Base-by-base conservation (phyloP, 1,140 invertebrate genomes). In the Drosophila sturtevanti region DNA sequence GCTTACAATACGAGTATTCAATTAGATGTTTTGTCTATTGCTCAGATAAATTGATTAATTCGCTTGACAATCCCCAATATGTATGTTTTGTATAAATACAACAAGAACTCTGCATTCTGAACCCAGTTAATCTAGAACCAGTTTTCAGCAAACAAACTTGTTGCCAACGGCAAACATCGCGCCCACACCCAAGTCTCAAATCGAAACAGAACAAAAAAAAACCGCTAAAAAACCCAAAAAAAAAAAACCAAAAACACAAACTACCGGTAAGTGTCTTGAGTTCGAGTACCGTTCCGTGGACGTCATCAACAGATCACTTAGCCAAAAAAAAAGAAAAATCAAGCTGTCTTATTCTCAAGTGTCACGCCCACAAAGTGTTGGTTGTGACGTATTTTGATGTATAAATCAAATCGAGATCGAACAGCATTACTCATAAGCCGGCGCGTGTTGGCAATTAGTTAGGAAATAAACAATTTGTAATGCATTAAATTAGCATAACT, bases 31-130 rank as follows among this genome's bases (percentile, higher is more conserved):
- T 67, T 86, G 5, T 34, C 16, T 89, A 62, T 76, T 68, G 55
- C 72, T 55, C 35, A 80, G 76, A 89, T 77, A 84, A 84, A 84
- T 71, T 89, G 72, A 89, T 87, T 84, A 84, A 86, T 89, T 84
- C 79, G 77, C 61, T 16, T 21, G 38, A 52, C 35, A 51, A 52
- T 62, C 35, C 54, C 67, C 59, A 41, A 48, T 48, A 54, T 54
- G 44, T 64, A 62, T 60, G 38, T 38, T 52, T 48, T 62, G 67
- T 84, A 89, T 89, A 89, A 89, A 89, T 89, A 89, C 84, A 66
- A 67, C 74, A 89, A 89, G 84, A 89, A 84, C 80, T 89, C 76
- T 87, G 76, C 84, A 79, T 62, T 80, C 34, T 44, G 64, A 52
- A 58, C 77, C 62, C 48, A 84, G 81, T 80, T 59, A 38, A 51